These are phyloP conservation scores for Lasioglossum calceatum DNA, from an alignment of 2,888 invertebrate genomes.

Conservation along the genomic window DNA sequence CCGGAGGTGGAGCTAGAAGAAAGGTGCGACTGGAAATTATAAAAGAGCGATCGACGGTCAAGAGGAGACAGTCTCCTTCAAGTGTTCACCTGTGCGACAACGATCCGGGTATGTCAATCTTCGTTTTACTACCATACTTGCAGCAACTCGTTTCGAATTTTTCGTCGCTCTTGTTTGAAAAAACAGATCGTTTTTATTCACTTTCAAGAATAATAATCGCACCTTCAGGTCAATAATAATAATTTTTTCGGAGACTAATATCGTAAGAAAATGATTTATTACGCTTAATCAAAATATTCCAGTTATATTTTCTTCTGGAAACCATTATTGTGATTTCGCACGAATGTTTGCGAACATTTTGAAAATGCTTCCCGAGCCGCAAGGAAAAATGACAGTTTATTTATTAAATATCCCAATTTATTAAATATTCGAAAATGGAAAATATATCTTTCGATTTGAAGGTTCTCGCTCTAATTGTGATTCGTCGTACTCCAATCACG, in stretches of 20 bases:
- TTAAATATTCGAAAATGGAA: background rate
- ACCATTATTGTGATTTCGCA: background rate
- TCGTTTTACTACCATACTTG: background rate
- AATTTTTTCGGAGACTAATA: no score
- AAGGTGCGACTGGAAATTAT: conserved; percentile 80
- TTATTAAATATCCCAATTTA: no score
- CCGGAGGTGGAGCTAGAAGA: conserved; percentile 64
- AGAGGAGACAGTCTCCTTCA: conserved; percentile 79
- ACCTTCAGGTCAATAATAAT: background rate
- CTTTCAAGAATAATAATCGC: background rate
- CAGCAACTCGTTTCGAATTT: background rate
- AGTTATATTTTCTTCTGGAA: background rate
- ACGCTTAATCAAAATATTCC: background rate
- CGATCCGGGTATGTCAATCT: conserved; percentile 65
- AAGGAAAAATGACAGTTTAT: background rate
- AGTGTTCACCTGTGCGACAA: conserved; percentile 74
- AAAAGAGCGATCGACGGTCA: conserved; percentile 78
- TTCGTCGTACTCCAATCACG: conserved; percentile 45
- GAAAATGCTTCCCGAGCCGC: background rate
- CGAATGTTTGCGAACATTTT: background rate
- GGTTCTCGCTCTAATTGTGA: background rate
- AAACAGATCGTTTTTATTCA: background rate
- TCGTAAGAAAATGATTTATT: background rate
- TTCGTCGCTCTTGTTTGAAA: no score
- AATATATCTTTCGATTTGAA: background rate